phyloP scores from a whole-genome alignment of 1,140 invertebrate species.

The Chymomyza costata region DNA sequence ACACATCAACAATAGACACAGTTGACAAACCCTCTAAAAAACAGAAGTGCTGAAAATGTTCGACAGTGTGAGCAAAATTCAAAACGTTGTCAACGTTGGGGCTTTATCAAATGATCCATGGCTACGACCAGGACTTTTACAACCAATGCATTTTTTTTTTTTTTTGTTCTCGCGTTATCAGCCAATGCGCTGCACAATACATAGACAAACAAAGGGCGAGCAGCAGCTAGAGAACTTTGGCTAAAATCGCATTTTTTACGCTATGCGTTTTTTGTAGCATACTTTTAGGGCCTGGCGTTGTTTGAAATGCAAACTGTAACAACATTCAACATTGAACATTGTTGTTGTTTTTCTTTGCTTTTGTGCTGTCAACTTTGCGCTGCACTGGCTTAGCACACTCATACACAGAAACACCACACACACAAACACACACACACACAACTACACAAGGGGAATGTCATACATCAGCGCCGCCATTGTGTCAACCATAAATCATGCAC shows the following conservation, averaged over 20 bases:
- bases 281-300: conserved; percentile 16
- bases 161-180: conserved; percentile 37
- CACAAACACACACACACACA: conserved; percentile 4
- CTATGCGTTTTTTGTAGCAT: conserved; percentile 25
- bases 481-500: conserved; percentile 67
- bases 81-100: conserved; percentile 15
- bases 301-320: conserved; percentile 12
- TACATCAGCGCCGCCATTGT: conserved; percentile 31
- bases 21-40: conserved; percentile 7
- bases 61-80: conserved; percentile 6
- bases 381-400: conserved; percentile 40
- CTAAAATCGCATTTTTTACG: neutral
- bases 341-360: conserved; percentile 1
- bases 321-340: neutral
- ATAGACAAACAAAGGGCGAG: neutral
- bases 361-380: conserved; percentile 33
- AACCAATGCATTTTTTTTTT: conserved; percentile 19
- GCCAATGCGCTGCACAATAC: conserved; percentile 31
- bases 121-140: conserved; percentile 1
- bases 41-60: conserved; percentile 3
- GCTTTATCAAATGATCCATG: conserved; percentile 44
- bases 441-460: conserved; percentile 12
- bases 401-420: conserved; percentile 18
- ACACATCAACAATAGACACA: conserved; percentile 38
- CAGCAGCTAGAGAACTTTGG: neutral